phyloP scores from a whole-genome alignment of 2,888 invertebrate species.

The Sarcophaga rosellei region DNA sequence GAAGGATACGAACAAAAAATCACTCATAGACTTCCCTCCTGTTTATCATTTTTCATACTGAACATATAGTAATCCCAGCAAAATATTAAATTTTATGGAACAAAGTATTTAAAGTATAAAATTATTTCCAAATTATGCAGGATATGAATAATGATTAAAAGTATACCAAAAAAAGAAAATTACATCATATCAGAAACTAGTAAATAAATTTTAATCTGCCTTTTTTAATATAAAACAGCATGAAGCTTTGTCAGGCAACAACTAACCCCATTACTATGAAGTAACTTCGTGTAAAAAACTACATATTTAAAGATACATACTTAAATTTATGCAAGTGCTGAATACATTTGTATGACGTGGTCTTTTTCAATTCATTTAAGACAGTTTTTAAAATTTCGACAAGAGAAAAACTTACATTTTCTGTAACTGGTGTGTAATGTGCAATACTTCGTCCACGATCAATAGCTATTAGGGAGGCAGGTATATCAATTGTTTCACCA shows the following conservation, averaged over 20 bases:
- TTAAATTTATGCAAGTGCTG: neutral
- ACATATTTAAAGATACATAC: no score
- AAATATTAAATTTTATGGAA: neutral
- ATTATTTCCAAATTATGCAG: neutral
- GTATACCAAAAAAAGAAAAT: neutral
- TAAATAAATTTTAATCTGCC: no score
- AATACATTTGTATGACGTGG: neutral
- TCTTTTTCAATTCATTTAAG: neutral
- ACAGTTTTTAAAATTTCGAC: neutral
- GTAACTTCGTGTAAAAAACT: no score
- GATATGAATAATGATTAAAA: neutral
- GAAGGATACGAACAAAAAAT: conserved; percentile 15
- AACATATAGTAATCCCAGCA: neutral
- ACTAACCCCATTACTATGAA: no score
- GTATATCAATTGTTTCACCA: conserved; percentile 86
- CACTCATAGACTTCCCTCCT: neutral
- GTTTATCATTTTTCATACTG: neutral
- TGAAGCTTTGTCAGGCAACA: no score
- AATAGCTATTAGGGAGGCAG: conserved; percentile 84
- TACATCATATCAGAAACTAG: neutral
- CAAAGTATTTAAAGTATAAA: neutral
- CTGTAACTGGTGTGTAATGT: conserved; percentile 87
- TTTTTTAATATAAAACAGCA: no score
- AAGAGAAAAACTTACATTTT: conserved; percentile 80
- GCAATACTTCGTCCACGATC: conserved; percentile 86